phyloP scores from a whole-genome alignment of 2,113 vertebrate species.

The Symphodus melops region DNA sequence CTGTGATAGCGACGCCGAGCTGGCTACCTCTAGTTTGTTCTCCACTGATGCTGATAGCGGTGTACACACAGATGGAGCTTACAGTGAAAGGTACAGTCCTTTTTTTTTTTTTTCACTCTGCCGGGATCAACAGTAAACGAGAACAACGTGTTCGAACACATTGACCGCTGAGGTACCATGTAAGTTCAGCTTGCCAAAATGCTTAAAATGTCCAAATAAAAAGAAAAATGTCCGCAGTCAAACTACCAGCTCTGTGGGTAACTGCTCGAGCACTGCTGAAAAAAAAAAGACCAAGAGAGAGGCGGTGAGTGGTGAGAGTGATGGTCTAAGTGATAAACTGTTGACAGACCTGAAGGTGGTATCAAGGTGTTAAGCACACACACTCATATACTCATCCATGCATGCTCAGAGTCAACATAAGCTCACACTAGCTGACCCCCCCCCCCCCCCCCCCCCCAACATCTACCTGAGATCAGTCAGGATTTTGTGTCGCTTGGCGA shows the following conservation, averaged over 20 bases:
- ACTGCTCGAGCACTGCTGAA: too few species aligned
- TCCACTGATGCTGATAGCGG: constrained; percentile 23
- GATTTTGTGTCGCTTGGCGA: constrained; percentile 6
- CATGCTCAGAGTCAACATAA: constrained; percentile 14
- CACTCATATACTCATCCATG: constrained; percentile 9
- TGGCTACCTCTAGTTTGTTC: constrained; percentile 55
- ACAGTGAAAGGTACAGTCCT: constrained; percentile 25
- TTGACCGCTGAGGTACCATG: background rate
- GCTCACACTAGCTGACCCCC: constrained; percentile 10
- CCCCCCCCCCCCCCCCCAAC: constrained; percentile 21
- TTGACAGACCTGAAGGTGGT: constrained; percentile 6
- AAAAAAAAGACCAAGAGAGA: too few species aligned
- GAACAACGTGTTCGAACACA: background rate
- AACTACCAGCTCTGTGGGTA: too few species aligned
- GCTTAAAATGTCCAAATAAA: too few species aligned
- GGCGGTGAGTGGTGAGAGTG: background rate
- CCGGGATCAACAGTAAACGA: background rate
- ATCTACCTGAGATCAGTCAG: constrained; percentile 48
- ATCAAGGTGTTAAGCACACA: constrained; percentile 1
- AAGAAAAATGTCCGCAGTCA: too few species aligned
- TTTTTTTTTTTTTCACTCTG: background rate
- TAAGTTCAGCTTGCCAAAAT: too few species aligned
- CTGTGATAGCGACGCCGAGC: constrained; percentile 56
- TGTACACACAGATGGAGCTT: constrained; percentile 34
- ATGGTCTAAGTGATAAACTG: constrained; percentile 24